A percentile compares a stretch with the other conserved stretches of the same genome.
Conservation (phyloP, 2,113 vertebrate species). For the Tragelaphus buxtoni region DNA sequence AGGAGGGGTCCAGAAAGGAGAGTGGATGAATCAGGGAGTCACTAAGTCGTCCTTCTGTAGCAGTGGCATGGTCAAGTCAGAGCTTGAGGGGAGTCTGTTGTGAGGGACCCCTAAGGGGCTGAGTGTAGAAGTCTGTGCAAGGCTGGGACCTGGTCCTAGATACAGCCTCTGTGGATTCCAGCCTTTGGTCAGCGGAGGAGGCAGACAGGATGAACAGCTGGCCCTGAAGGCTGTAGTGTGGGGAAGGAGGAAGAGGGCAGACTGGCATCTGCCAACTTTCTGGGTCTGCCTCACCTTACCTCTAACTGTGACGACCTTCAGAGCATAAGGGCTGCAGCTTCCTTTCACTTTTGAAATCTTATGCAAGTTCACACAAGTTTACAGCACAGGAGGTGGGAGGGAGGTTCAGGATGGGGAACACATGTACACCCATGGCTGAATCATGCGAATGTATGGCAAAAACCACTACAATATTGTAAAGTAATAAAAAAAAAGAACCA, state of each 20-base stretch:
- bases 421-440: not conserved
- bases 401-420: not conserved
- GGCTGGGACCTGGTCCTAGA: not conserved
- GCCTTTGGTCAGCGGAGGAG: not conserved
- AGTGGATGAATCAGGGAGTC: not conserved
- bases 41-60: not conserved
- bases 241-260: not conserved
- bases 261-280: not conserved
- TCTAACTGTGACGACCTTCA: not conserved
- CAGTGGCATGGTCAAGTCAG: not conserved
- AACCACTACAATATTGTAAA: not conserved
- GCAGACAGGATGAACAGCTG: not conserved
- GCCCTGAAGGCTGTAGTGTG: not conserved
- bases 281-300: not conserved
- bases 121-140: not conserved
- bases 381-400: not conserved
- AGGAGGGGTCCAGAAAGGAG: not conserved
- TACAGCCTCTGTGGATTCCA: not conserved
- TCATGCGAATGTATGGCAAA: not conserved
- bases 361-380: not conserved
- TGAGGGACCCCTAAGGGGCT: rapidly evolving
- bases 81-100: not conserved
- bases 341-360: not conserved
- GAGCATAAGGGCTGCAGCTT: not conserved
- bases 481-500: not conserved